Evolutionary conservation across 2,113 vertebrate species (phyloP), one percentile per base, ranked within the genome.

Genomic region (Sinocyclocheilus maitianheensis): DNA sequence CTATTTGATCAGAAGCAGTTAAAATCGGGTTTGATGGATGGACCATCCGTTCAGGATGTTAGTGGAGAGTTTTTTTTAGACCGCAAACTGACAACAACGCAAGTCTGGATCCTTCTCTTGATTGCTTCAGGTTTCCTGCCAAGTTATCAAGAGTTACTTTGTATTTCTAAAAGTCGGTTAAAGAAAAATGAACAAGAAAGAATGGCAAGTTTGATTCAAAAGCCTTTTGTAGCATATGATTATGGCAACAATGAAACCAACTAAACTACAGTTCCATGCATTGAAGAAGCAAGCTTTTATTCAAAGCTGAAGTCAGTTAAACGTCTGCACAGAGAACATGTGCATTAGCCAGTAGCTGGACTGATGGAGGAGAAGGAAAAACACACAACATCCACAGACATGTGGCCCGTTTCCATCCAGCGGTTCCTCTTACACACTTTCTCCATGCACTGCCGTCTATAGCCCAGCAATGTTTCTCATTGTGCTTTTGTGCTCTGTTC

Each of bases 401-500:
- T 40, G 5, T 40, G 71, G 46, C 43, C 55, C 12, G 58, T 18
- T 60, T 65, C 79, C 71, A 40, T 37, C 80, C 58, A 46, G 13
- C 40, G 14, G 24, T 63, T 84, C 83, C 88, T 91, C 71, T 58
- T 9, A 67, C 8, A 16, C 55, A 63, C 67, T 40, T 13, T 40
- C 55, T 26, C 2, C 71, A 58, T 58, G 46, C 18, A 76, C 81
- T 90, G 89, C 86, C 87, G 90, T 94, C 92, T 93, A 88, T 82
- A 84, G 91, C 91, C 89, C 82, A 85, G 90, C 85, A 94, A 93
- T 94, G 93, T 90, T 95, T 94, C 93, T 94, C 89, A 87, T 93
- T 93, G 91, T 91, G 87, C 91, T 86, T 48, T 3, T 48, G 46
- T 48, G 46, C 46, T 3, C 43, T 2, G 43, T 10, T 46, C 91